These are phyloP conservation scores for Aselliscus stoliczkanus DNA, from an alignment of 2,797 vertebrate species.

Conservation along the genomic window DNA sequence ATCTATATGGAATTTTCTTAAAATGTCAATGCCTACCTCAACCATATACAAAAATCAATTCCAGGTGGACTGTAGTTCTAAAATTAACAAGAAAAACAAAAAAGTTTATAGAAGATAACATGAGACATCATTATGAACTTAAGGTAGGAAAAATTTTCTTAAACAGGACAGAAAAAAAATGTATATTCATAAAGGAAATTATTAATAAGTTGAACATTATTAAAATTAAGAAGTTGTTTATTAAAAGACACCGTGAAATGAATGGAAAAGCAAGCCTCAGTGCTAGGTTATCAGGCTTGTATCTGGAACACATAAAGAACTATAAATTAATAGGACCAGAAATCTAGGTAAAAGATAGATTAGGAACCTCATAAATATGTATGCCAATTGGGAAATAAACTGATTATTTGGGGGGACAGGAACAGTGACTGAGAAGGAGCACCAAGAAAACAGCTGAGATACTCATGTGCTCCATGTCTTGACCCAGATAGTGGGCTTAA, in stretches of 20 bases:
- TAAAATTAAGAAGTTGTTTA: conserved; percentile 7
- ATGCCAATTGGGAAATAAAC: not conserved
- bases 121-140: not conserved
- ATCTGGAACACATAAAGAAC: not conserved
- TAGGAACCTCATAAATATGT: not conserved
- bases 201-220: not conserved
- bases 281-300: not conserved
- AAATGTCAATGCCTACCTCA: not conserved
- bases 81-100: not conserved
- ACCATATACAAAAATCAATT: not conserved
- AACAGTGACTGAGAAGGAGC: not conserved
- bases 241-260: not conserved
- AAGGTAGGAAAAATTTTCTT: not conserved
- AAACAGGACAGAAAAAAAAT: not conserved
- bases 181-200: not conserved
- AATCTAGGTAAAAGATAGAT: not conserved
- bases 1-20: not conserved
- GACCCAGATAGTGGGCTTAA: not conserved
- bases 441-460: not conserved
- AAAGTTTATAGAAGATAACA: not conserved
- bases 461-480: not conserved
- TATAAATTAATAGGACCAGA: not conserved
- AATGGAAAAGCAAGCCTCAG: not conserved
- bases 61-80: not conserved
- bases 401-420: not conserved